phyloP scores from a whole-genome alignment of 2,113 vertebrate genomes.

The Calyptommatus sinebrachiatus region DNA sequence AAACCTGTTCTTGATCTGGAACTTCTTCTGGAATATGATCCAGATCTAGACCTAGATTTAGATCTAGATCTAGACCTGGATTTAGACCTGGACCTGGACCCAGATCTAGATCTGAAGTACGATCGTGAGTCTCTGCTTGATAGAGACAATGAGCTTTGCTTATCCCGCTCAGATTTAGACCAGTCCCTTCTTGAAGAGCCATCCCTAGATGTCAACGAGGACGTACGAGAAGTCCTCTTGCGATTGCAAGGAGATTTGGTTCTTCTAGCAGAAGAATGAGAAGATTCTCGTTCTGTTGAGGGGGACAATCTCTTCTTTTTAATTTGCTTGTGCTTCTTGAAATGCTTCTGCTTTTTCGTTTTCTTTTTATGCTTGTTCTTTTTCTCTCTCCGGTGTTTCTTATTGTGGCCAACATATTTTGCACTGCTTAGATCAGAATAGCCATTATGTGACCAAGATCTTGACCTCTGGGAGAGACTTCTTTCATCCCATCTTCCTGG shows the following conservation, averaged over 20 bases:
- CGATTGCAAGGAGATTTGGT: slow-evolving; percentile 66
- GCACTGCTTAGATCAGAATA: slow-evolving; percentile 77
- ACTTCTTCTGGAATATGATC: slow-evolving; percentile 66
- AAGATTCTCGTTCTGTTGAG: slow-evolving; percentile 72
- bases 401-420: slow-evolving; percentile 74
- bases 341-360: slow-evolving; percentile 87
- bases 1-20: slow-evolving; percentile 67
- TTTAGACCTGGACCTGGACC: slow-evolving; percentile 71
- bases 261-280: slow-evolving; percentile 71
- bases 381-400: slow-evolving; percentile 81
- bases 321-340: slow-evolving; percentile 83
- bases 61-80: slow-evolving; percentile 68
- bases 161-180: slow-evolving; percentile 78
- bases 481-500: slow-evolving; percentile 88
- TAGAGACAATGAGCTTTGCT: slow-evolving; percentile 67
- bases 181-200: slow-evolving; percentile 73
- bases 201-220: slow-evolving; percentile 69
- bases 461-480: slow-evolving; percentile 84
- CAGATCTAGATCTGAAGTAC: slow-evolving; percentile 76
- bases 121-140: slow-evolving; percentile 78
- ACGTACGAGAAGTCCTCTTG: slow-evolving; percentile 75
- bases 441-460: slow-evolving; percentile 82
- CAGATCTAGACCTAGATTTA: slow-evolving; percentile 74
- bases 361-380: slow-evolving; percentile 92
- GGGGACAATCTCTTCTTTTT: slow-evolving; percentile 70